These are phyloP conservation scores for Pachyuromys duprasi DNA, from an alignment of 2,797 vertebrate genomes.

Conservation along the genomic window DNA sequence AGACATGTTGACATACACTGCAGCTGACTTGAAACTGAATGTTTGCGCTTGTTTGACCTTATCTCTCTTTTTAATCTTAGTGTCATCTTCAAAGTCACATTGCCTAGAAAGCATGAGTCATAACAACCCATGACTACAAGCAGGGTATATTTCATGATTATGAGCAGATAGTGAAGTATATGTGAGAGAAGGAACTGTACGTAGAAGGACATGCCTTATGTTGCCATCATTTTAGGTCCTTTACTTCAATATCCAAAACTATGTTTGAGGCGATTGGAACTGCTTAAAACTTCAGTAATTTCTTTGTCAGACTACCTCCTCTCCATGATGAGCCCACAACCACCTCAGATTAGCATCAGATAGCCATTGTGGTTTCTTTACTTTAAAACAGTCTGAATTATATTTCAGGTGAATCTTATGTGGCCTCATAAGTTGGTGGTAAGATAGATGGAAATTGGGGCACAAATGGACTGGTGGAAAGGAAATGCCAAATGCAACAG, in stretches of 20 bases:
- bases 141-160: slow-evolving; percentile 1
- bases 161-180: slow-evolving; percentile 12
- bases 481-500: not conserved
- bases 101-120: not conserved
- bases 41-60: slow-evolving; percentile 9
- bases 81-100: not conserved
- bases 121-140: not conserved
- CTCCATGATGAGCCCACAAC: slow-evolving; percentile 3
- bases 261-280: not conserved
- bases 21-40: not conserved
- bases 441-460: not conserved
- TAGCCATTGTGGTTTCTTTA: not conserved
- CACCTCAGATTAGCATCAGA: slow-evolving; percentile 35
- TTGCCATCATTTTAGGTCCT: not conserved
- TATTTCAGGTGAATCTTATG: slow-evolving; percentile 18
- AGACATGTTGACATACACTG: not conserved
- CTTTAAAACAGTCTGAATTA: slow-evolving; percentile 28
- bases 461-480: not conserved
- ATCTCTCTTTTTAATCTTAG: not conserved
- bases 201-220: not conserved
- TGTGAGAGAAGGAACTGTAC: not conserved
- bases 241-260: slow-evolving; percentile 41
- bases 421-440: not conserved
- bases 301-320: slow-evolving; percentile 3
- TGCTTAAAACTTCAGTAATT: slow-evolving; percentile 44